Conservation (phyloP, 2,888 invertebrate species). For the Nematopogon swammerdamellus region DNA sequence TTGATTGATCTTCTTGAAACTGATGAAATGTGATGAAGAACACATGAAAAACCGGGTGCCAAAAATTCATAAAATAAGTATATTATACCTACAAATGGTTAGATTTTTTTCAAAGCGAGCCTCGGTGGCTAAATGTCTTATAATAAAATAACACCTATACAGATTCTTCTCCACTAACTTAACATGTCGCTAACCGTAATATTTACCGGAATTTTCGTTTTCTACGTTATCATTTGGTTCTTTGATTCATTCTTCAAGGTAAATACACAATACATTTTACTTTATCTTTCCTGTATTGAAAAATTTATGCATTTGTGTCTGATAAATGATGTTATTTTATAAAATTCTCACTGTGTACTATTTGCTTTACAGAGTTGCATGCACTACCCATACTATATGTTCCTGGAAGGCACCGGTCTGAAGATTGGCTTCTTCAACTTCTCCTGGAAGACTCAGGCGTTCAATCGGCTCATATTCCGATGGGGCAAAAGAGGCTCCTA, state of each 20-base stretch:
- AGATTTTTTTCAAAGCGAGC: too few species aligned
- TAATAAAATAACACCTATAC: too few species aligned
- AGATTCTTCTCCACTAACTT: too few species aligned
- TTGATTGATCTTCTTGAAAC: too few species aligned
- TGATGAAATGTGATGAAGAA: too few species aligned
- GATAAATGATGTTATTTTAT: constrained; percentile 1
- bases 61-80: too few species aligned
- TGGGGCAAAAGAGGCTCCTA: constrained; percentile 65
- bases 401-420: constrained; percentile 73
- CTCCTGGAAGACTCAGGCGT: constrained; percentile 75
- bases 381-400: constrained; percentile 76
- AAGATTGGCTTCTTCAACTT: constrained; percentile 68
- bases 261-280: too few species aligned
- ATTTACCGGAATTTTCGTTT: constrained; percentile 56
- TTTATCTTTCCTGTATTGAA: too few species aligned
- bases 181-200: constrained; percentile 69
- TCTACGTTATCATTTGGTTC: constrained; percentile 70
- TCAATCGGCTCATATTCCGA: constrained; percentile 72
- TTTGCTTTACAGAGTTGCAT: constrained; percentile 70
- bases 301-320: constrained; percentile 1
- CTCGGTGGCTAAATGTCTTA: too few species aligned
- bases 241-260: constrained; percentile 85
- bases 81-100: too few species aligned
- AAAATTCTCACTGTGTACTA: constrained; percentile 1
- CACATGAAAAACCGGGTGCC: too few species aligned